Conservation (phyloP, 2,113 vertebrate genomes). For the Tychaedon coryphoeus region DNA sequence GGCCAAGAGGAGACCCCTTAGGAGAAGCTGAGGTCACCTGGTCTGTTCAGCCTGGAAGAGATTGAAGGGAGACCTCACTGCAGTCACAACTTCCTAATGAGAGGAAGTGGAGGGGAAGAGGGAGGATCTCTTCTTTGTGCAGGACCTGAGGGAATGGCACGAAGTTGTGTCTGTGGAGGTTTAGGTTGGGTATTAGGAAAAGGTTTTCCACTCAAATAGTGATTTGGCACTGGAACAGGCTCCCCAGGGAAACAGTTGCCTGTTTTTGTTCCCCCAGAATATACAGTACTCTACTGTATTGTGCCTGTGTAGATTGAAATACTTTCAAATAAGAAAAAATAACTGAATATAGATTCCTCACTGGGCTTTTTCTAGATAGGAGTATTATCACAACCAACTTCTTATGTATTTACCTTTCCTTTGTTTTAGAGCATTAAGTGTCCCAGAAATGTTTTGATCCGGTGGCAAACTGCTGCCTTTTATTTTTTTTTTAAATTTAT, state of each 20-base stretch:
- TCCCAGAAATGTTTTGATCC: background rate
- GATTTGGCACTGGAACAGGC: no score
- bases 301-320: background rate
- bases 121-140: background rate
- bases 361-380: background rate
- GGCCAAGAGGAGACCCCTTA: no score
- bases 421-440: background rate
- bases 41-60: background rate
- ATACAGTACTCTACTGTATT: background rate
- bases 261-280: background rate
- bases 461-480: background rate
- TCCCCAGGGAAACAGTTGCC: background rate
- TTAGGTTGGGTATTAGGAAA: background rate
- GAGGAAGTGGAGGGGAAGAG: background rate
- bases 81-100: accelerated
- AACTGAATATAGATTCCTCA: background rate
- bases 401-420: background rate
- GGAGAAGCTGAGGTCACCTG: background rate
- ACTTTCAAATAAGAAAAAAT: background rate
- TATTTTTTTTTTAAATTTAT: background rate
- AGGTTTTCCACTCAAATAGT: background rate
- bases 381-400: background rate
- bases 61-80: accelerated
- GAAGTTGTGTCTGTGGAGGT: background rate
- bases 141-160: accelerated